Evolutionary conservation across 2,113 vertebrate genomes (phyloP).

Genomic region (Hystrix brachyura): DNA sequence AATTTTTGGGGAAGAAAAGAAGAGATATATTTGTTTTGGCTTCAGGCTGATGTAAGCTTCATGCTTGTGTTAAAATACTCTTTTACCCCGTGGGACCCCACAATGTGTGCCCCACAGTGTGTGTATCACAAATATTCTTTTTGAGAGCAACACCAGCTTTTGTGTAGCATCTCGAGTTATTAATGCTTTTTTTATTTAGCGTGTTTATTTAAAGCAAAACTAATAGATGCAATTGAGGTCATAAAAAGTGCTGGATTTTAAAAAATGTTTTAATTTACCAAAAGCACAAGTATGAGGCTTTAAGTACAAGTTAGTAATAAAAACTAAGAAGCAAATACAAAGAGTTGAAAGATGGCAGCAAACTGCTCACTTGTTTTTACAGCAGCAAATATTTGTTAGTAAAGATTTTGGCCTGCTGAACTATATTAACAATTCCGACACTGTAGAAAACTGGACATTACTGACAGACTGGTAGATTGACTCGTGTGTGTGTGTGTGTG

Average conservation of each 20-base stretch:
- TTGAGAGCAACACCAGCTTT: slow-evolving; percentile 46
- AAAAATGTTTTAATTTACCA: background rate
- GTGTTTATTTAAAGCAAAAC: slow-evolving; percentile 17
- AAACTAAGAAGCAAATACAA: slow-evolving; percentile 14
- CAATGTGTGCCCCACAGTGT: background rate
- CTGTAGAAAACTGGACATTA: background rate
- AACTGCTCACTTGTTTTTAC: background rate
- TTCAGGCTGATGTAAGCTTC: slow-evolving; percentile 71
- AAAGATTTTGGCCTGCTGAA: background rate
- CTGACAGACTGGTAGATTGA: background rate
- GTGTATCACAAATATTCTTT: slow-evolving; percentile 6
- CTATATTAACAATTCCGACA: slow-evolving; percentile 10
- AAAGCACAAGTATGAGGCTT: background rate
- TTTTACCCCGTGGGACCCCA: background rate
- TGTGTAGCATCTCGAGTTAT: background rate
- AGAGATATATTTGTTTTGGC: slow-evolving; percentile 62
- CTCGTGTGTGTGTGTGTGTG: background rate
- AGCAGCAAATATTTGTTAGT: background rate
- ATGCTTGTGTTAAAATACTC: slow-evolving; percentile 46
- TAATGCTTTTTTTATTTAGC: slow-evolving; percentile 16
- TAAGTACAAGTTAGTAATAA: background rate
- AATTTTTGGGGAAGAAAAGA: slow-evolving; percentile 41
- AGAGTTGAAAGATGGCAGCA: background rate
- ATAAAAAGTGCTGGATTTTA: background rate
- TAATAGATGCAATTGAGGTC: background rate